Evolutionary conservation across 2,113 vertebrate genomes (phyloP).

Genomic region (Paracanthobrama guichenoti): DNA sequence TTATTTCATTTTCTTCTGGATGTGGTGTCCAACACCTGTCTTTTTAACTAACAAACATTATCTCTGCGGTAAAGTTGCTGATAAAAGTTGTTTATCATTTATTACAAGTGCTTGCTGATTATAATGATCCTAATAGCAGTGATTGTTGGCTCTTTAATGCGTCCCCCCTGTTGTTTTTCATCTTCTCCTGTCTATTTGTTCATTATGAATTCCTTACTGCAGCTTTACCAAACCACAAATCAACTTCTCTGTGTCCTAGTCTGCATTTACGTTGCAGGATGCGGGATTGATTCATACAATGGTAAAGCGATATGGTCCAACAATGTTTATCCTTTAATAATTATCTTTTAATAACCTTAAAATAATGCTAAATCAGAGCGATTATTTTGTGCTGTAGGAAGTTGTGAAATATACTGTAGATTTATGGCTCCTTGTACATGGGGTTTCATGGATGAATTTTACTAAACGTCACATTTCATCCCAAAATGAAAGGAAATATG

Average conservation of each 20-base stretch:
- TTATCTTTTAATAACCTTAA: not conserved
- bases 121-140: constrained; percentile 50
- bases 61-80: constrained; percentile 27
- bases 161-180: constrained; percentile 32
- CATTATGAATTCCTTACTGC: constrained; percentile 68
- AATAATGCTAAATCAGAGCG: constrained; percentile 4
- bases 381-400: not conserved
- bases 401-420: not conserved
- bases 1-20: not conserved
- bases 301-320: not conserved
- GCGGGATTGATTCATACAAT: not conserved
- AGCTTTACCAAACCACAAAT: constrained; percentile 67
- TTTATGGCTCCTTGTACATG: not conserved
- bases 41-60: constrained; percentile 29
- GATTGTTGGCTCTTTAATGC: constrained; percentile 43
- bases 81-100: constrained; percentile 48
- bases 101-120: constrained; percentile 45
- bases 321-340: not conserved
- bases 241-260: constrained; percentile 68
- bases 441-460: not conserved
- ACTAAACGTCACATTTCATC: not conserved
- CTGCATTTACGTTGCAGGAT: constrained; percentile 70
- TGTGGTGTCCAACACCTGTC: not conserved
- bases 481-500: not conserved
- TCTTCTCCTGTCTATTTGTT: constrained; percentile 60